Conservation (phyloP, 2,113 vertebrate species). For the Seriola dumerili region DNA sequence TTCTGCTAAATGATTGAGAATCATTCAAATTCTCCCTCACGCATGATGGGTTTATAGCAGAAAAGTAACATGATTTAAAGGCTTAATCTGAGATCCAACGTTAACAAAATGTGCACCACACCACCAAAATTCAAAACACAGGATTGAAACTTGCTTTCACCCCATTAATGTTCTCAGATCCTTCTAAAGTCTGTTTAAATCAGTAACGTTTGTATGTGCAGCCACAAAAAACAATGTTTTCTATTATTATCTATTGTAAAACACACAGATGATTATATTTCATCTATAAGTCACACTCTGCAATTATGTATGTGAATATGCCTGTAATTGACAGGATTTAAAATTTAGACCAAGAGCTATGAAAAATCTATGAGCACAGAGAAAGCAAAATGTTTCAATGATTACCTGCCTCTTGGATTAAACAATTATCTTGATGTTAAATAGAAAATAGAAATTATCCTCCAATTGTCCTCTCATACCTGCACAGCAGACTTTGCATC, state of each 20-base stretch:
- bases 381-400: constrained; percentile 4
- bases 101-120: neutral
- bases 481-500: neutral
- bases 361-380: neutral
- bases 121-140: constrained; percentile 15
- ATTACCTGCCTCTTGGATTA: constrained; percentile 34
- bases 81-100: constrained; percentile 10
- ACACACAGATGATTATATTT: neutral
- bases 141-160: neutral
- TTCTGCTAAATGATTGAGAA: constrained; percentile 13
- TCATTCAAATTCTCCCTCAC: constrained; percentile 9
- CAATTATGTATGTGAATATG: neutral
- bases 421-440: constrained; percentile 46
- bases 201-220: neutral
- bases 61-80: constrained; percentile 17
- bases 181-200: neutral
- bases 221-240: neutral
- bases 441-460: constrained; percentile 38
- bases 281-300: neutral
- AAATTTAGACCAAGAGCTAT: neutral
- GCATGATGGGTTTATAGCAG: constrained; percentile 10
- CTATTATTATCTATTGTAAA: neutral
- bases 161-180: constrained; percentile 1
- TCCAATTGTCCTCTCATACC: constrained; percentile 31
- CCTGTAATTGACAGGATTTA: constrained; percentile 5